Conservation (phyloP, 1,140 invertebrate genomes). For the Asobara japonica region DNA sequence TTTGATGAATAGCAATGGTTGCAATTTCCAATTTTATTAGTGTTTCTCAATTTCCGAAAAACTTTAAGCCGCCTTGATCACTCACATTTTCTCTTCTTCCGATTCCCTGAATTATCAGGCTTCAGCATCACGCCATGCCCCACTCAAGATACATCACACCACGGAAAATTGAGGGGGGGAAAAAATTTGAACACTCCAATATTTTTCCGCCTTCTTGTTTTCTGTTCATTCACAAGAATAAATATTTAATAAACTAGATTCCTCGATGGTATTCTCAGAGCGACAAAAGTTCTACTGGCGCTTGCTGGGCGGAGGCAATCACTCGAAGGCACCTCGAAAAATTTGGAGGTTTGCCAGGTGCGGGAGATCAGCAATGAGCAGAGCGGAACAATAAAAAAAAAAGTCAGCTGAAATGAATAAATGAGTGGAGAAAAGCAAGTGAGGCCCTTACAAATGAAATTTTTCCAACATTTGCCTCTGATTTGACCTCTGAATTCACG, state of each 20-base stretch:
- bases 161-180: neutral
- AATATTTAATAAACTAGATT: neutral
- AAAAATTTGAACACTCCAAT: neutral
- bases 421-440: neutral
- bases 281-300: constrained; percentile 1
- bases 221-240: neutral
- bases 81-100: neutral
- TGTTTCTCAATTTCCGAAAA: neutral
- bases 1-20: too few species aligned
- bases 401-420: neutral
- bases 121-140: constrained; percentile 10
- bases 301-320: neutral
- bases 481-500: neutral
- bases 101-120: neutral
- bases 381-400: neutral
- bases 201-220: neutral
- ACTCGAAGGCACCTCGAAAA: neutral
- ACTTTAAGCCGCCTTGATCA: neutral
- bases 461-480: neutral
- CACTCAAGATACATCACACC: neutral
- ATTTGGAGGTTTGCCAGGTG: neutral
- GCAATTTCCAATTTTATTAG: too few species aligned
- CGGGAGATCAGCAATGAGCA: neutral
- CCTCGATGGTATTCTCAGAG: neutral
- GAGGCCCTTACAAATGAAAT: neutral